Percentiles rank a stretch among this genome's conserved stretches.
phyloP scores from a whole-genome alignment of 2,888 invertebrate species.

The Tethea ocularis region DNA sequence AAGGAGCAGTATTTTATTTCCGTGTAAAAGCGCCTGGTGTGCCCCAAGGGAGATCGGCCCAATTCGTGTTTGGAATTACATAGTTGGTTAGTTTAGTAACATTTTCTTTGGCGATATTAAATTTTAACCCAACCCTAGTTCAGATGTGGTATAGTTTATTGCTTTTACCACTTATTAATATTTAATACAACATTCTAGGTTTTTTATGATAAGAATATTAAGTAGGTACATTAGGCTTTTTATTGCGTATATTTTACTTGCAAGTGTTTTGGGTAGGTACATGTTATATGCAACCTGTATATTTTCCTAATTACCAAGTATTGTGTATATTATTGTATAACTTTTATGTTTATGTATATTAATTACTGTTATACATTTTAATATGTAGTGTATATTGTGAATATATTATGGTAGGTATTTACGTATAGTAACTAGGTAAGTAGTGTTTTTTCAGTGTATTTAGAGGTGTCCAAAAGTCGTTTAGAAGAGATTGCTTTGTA shows the following conservation, averaged over 20 bases:
- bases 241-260: neutral
- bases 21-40: neutral
- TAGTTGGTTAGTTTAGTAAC: conserved; percentile 2
- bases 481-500: no score
- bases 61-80: conserved; percentile 24
- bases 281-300: no score
- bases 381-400: no score
- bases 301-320: no score
- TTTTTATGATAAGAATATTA: neutral
- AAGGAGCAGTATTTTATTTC: conserved; percentile 1
- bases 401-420: no score
- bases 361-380: no score
- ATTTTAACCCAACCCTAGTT: neutral
- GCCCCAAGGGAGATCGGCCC: conserved; percentile 13
- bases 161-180: neutral
- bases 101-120: neutral
- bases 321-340: no score
- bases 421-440: no score
- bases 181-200: neutral
- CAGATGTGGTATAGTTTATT: neutral
- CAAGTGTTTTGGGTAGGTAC: no score
- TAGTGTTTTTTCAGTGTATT: no score
- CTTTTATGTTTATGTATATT: no score
- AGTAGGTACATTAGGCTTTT: neutral
- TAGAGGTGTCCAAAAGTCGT: no score